Conservation (phyloP, 2,797 vertebrate genomes). For the Neosalanx taihuensis region DNA sequence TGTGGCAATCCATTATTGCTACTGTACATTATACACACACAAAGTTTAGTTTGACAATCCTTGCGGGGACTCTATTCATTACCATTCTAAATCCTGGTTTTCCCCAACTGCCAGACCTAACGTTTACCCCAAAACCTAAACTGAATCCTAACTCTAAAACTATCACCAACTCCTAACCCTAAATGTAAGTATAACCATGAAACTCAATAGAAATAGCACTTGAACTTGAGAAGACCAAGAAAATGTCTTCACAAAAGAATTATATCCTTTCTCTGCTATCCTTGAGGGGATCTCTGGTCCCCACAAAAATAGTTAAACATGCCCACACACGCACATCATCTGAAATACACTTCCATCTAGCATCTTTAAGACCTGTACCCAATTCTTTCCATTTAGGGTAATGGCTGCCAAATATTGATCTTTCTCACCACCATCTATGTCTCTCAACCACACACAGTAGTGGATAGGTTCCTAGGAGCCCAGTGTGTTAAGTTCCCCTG, state of each 20-base stretch:
- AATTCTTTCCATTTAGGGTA: constrained; percentile 5
- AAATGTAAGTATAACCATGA: too few relatives aligned
- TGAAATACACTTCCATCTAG: background rate
- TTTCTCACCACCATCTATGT: background rate
- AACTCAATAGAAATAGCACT: too few relatives aligned
- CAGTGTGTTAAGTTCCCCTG: constrained; percentile 82
- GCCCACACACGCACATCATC: background rate
- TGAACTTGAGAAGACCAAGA: too few relatives aligned
- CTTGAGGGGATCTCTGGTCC: background rate
- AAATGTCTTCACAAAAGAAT: too few relatives aligned
- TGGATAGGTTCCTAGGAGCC: constrained; percentile 74
- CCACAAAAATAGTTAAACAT: background rate
- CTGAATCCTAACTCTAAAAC: background rate
- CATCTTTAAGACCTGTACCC: constrained; percentile 22
- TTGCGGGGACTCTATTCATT: background rate
- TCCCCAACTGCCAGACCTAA: too few relatives aligned
- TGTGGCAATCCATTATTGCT: background rate
- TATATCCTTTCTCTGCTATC: too few relatives aligned
- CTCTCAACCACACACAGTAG: constrained; percentile 2
- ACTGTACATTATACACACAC: background rate
- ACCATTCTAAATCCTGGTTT: too few relatives aligned
- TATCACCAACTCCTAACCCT: background rate
- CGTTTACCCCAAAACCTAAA: too few relatives aligned
- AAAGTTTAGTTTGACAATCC: background rate
- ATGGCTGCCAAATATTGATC: background rate